A percentile compares a stretch with the other conserved stretches of the same genome.
phyloP scores from a whole-genome alignment of 2,888 invertebrate species.

The Patella ulyssiponensis region DNA sequence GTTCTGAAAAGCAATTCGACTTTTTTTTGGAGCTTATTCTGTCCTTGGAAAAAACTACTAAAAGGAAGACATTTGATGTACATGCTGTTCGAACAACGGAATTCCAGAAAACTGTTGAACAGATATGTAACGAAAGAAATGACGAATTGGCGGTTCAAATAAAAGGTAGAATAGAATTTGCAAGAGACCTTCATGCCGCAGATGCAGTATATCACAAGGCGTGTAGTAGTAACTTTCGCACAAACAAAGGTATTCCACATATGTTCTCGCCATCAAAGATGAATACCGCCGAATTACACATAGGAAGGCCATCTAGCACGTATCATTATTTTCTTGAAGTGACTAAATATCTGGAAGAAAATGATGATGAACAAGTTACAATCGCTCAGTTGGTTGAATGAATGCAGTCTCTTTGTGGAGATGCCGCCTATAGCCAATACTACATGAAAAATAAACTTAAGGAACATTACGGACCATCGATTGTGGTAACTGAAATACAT shows the following conservation, averaged over 20 bases:
- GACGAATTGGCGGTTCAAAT: background rate
- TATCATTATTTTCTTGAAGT: too few species aligned
- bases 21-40: background rate
- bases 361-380: conserved; percentile 1
- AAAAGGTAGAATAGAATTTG: background rate
- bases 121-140: background rate
- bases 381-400: background rate
- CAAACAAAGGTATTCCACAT: too few species aligned
- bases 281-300: too few species aligned
- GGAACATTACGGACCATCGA: too few species aligned
- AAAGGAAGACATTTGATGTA: background rate
- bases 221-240: background rate
- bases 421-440: background rate
- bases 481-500: too few species aligned
- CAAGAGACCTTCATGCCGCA: background rate
- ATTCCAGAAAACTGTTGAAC: background rate
- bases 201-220: background rate
- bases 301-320: too few species aligned
- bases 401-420: background rate
- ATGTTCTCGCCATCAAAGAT: background rate
- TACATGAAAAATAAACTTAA: background rate
- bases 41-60: background rate
- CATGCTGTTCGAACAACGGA: too few species aligned
- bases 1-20: background rate
- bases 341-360: background rate